These are phyloP conservation scores for Stenodera caucasica DNA, from an alignment of 2,888 invertebrate genomes.

Conservation along the genomic window DNA sequence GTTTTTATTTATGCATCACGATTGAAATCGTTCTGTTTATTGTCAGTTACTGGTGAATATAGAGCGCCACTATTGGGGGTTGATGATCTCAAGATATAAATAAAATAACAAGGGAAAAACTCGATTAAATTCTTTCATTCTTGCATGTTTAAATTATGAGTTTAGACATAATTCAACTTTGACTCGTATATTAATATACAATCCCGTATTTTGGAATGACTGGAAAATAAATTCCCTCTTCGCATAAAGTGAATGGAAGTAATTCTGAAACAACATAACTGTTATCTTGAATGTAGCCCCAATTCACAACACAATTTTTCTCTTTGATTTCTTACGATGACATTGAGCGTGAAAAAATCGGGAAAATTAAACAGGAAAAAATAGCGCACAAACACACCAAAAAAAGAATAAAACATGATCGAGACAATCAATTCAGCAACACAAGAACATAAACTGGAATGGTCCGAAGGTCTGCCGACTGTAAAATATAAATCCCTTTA, in stretches of 20 bases:
- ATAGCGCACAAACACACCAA: background rate
- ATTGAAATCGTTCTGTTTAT: background rate
- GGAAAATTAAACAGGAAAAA: too few relatives aligned
- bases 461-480: background rate
- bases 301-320: conserved; percentile 1
- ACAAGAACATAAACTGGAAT: too few relatives aligned
- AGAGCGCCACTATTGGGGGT: background rate
- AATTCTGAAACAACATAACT: background rate
- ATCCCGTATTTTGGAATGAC: too few relatives aligned
- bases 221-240: background rate
- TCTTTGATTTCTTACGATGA: too few relatives aligned
- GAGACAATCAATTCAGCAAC: too few relatives aligned
- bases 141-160: too few relatives aligned
- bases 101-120: background rate
- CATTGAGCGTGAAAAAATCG: too few relatives aligned
- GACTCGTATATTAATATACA: too few relatives aligned
- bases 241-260: background rate
- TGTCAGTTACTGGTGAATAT: background rate
- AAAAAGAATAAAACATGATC: background rate
- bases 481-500: background rate
- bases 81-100: background rate
- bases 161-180: too few relatives aligned
- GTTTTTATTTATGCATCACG: background rate
- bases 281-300: background rate
- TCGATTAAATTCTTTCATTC: too few relatives aligned